Conservation (phyloP, 2,797 vertebrate genomes). For the Chelon auratus region DNA sequence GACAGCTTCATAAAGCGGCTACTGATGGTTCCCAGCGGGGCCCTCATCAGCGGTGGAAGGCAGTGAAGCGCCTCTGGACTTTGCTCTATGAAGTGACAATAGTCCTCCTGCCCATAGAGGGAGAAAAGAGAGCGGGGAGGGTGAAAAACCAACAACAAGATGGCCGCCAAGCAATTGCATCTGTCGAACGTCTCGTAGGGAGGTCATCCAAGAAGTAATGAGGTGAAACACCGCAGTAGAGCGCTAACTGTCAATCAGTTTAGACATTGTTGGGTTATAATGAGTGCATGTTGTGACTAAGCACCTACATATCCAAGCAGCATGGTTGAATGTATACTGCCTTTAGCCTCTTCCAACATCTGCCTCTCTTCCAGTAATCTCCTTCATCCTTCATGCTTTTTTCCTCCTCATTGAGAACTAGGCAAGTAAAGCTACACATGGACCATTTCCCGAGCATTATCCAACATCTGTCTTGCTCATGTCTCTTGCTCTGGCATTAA, state of each 20-base stretch:
- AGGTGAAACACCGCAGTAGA: constrained; percentile 57
- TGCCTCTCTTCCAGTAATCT: constrained; percentile 51
- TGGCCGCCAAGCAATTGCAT: constrained; percentile 61
- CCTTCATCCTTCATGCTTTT: constrained; percentile 41
- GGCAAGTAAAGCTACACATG: constrained; percentile 58
- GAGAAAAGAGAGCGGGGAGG: constrained; percentile 30
- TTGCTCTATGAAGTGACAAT: constrained; percentile 67
- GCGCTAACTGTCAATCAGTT: constrained; percentile 68
- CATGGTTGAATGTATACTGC: constrained; percentile 50
- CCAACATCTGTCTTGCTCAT: constrained; percentile 76
- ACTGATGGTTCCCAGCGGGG: constrained; percentile 67
- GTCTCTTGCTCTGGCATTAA: constrained; percentile 61
- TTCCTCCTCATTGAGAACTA: constrained; percentile 43
- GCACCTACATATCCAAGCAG: constrained; percentile 54
- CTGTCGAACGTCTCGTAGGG: constrained; percentile 53
- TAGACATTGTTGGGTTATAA: constrained; percentile 58
- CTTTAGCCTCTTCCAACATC: constrained; percentile 46
- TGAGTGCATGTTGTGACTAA: constrained; percentile 59
- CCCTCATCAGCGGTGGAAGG: constrained; percentile 63
- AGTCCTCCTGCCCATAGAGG: constrained; percentile 46
- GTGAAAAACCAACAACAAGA: constrained; percentile 64
- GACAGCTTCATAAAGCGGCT: constrained; percentile 71
- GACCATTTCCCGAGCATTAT: constrained; percentile 72
- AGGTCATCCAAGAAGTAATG: constrained; percentile 74
- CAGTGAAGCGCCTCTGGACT: constrained; percentile 65